Conservation (phyloP, 37 sponge, comb jelly and placozoan genomes). For the Eunapius fragilis region DNA sequence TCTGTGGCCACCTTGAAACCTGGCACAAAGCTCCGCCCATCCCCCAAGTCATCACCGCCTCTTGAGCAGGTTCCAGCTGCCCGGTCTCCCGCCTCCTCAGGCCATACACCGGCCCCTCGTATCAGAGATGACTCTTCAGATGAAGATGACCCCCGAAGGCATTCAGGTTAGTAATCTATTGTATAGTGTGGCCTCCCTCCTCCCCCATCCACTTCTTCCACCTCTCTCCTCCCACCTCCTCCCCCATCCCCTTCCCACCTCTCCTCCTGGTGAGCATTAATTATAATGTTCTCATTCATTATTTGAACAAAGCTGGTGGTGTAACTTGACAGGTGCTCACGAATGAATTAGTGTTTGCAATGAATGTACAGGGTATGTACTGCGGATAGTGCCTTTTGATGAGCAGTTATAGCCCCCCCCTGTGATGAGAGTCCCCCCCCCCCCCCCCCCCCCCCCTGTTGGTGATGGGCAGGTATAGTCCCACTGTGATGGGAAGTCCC, state of each 20-base stretch:
- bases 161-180: neutral
- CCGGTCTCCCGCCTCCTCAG: neutral
- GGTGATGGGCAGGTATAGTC: too few relatives aligned
- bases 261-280: neutral
- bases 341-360: too few relatives aligned
- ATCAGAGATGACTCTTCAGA: constrained; percentile 73
- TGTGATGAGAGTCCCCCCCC: too few relatives aligned
- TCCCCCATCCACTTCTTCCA: constrained; percentile 9
- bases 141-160: constrained; percentile 32
- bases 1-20: constrained; percentile 38
- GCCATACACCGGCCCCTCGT: constrained; percentile 9
- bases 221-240: neutral
- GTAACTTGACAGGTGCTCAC: too few relatives aligned
- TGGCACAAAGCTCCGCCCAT: constrained; percentile 13
- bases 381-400: constrained; percentile 1
- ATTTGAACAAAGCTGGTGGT: too few relatives aligned
- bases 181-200: neutral
- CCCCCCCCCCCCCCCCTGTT: too few relatives aligned
- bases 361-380: too few relatives aligned
- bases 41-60: neutral
- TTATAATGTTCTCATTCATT: neutral
- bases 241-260: neutral
- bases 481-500: too few relatives aligned
- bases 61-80: neutral
- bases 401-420: neutral